Evolutionary conservation across 2,797 vertebrate genomes (phyloP).

Genomic region (Rhadinocentrus ornatus): DNA sequence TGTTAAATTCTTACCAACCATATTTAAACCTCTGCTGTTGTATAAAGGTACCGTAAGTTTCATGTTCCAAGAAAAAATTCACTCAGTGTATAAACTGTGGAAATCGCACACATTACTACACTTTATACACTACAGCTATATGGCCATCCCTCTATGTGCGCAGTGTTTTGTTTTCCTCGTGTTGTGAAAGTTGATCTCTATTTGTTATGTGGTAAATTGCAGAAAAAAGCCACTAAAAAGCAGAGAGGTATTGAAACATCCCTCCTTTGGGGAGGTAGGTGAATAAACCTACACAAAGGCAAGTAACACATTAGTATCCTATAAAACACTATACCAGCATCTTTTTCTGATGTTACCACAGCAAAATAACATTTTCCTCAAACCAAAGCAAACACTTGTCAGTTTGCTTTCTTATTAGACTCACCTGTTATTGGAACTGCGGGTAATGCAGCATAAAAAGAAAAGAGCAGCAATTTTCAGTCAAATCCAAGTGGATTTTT

Average conservation of each 20-base stretch:
- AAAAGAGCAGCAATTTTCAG: slow-evolving; percentile 66
- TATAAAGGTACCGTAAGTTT: background rate
- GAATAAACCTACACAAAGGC: slow-evolving; percentile 3
- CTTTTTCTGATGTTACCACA: background rate
- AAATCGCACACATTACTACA: no score
- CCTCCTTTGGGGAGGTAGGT: background rate
- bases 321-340: background rate
- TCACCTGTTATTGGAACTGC: slow-evolving; percentile 99
- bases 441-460: slow-evolving; percentile 87
- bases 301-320: background rate
- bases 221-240: no score
- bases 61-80: background rate
- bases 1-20: background rate
- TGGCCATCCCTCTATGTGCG: no score
- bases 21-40: no score
- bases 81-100: background rate
- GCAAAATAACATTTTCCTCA: slow-evolving; percentile 4
- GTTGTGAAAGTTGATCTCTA: no score
- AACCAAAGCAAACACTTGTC: slow-evolving; percentile 27
- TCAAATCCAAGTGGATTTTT: slow-evolving; percentile 22
- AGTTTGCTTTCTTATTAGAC: slow-evolving; percentile 66
- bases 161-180: no score
- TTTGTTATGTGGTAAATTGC: no score
- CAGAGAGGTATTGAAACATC: background rate
- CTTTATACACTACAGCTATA: no score